These are phyloP conservation scores for Pseudomyrmex pallidus DNA, from an alignment of 1,140 invertebrate species.

Conservation along the genomic window DNA sequence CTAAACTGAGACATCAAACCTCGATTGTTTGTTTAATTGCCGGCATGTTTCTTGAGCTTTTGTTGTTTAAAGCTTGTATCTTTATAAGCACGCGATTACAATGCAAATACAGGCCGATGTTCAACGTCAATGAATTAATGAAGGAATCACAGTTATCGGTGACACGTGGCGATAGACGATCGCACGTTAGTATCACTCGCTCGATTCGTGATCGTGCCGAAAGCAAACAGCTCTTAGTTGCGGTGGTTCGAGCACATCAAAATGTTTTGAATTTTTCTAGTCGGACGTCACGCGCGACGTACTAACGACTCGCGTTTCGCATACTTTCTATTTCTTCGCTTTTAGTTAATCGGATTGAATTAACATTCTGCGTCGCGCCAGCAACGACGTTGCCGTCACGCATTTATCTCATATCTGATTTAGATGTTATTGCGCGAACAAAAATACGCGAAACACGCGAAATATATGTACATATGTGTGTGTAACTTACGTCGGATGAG, in stretches of 20 bases:
- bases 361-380: conserved; percentile 53
- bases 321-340: conserved; percentile 45
- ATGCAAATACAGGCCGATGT: neutral
- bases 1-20: no score
- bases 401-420: conserved; percentile 40
- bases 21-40: no score
- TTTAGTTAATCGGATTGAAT: conserved; percentile 65
- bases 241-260: conserved; percentile 19
- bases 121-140: neutral
- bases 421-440: conserved; percentile 32
- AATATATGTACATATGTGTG: neutral
- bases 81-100: neutral
- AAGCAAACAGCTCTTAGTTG: conserved; percentile 28
- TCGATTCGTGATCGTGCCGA: conserved; percentile 47
- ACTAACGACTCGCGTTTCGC: conserved; percentile 26
- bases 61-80: neutral
- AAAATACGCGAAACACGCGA: conserved; percentile 29
- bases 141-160: neutral
- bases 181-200: neutral
- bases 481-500: neutral
- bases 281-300: conserved; percentile 50
- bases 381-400: neutral
- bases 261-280: conserved; percentile 65
- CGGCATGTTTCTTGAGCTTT: neutral
- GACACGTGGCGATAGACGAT: neutral